These are phyloP conservation scores for Cossypha polioptera DNA, from an alignment of 2,797 vertebrate genomes.

Conservation along the genomic window DNA sequence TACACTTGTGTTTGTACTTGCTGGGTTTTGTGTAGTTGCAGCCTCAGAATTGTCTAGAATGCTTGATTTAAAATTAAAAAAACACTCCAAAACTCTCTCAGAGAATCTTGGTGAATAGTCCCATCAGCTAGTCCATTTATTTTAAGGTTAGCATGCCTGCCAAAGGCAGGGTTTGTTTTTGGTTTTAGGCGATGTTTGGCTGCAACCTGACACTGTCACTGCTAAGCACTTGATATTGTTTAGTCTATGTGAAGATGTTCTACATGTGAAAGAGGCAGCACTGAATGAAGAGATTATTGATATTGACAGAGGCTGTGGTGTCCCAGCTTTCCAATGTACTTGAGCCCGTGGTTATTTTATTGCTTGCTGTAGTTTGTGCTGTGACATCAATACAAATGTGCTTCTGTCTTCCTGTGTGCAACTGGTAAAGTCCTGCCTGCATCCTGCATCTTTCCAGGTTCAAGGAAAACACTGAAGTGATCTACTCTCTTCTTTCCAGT, in stretches of 20 bases:
- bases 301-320: neutral
- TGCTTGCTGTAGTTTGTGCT: neutral
- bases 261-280: neutral
- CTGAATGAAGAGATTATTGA: slow-evolving; percentile 3
- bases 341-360: neutral
- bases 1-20: neutral
- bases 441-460: neutral
- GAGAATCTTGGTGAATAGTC: neutral
- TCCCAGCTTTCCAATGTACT: neutral
- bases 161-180: slow-evolving; percentile 8
- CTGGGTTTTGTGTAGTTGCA: neutral
- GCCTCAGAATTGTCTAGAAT: neutral
- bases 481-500: neutral
- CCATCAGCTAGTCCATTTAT: neutral
- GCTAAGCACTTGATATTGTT: slow-evolving; percentile 51
- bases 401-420: neutral
- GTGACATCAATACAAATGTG: neutral
- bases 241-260: neutral
- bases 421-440: neutral
- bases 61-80: neutral
- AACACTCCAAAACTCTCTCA: neutral
- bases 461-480: neutral
- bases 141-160: neutral
- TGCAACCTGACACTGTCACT: slow-evolving; percentile 45
- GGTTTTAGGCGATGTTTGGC: slow-evolving; percentile 21